Conservation (phyloP, 2,113 vertebrate species). For the Albula goreensis region DNA sequence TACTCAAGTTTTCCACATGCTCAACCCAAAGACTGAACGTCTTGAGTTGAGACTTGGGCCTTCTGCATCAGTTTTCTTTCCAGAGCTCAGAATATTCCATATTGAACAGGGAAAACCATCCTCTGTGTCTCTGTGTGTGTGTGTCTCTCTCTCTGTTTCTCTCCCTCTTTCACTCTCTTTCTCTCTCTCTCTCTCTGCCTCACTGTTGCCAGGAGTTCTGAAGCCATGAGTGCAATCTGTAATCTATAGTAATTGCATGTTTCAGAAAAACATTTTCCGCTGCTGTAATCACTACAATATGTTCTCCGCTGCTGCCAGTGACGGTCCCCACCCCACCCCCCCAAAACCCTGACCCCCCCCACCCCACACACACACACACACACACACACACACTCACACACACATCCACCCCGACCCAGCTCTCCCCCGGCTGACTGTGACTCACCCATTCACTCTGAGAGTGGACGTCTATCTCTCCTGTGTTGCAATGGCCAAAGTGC, state of each 20-base stretch:
- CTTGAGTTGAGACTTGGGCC: too few relatives aligned
- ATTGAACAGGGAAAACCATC: neutral
- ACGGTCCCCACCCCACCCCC: slow-evolving; percentile 65
- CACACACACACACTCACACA: too few relatives aligned
- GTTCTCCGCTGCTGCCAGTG: slow-evolving; percentile 73
- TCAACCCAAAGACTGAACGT: too few relatives aligned
- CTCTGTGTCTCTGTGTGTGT: neutral
- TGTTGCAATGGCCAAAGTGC: neutral
- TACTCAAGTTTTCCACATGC: too few relatives aligned
- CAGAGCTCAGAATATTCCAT: slow-evolving; percentile 13
- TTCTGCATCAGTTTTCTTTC: too few relatives aligned
- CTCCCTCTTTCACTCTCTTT: slow-evolving; percentile 33
- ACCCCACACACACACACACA: too few relatives aligned
- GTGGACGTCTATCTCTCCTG: neutral
- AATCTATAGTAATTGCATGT: slow-evolving; percentile 82
- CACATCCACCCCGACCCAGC: slow-evolving; percentile 28
- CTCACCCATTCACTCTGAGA: slow-evolving; percentile 7
- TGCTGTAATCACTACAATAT: slow-evolving; percentile 80
- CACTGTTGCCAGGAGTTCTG: slow-evolving; percentile 66
- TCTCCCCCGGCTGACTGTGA: slow-evolving; percentile 22
- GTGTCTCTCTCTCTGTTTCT: neutral
- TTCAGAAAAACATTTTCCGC: slow-evolving; percentile 82
- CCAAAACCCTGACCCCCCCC: slow-evolving; percentile 33
- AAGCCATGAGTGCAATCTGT: slow-evolving; percentile 76
- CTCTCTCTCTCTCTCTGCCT: slow-evolving; percentile 55